These are phyloP conservation scores for Idaea biselata DNA, from an alignment of 2,888 invertebrate genomes.

Conservation along the genomic window DNA sequence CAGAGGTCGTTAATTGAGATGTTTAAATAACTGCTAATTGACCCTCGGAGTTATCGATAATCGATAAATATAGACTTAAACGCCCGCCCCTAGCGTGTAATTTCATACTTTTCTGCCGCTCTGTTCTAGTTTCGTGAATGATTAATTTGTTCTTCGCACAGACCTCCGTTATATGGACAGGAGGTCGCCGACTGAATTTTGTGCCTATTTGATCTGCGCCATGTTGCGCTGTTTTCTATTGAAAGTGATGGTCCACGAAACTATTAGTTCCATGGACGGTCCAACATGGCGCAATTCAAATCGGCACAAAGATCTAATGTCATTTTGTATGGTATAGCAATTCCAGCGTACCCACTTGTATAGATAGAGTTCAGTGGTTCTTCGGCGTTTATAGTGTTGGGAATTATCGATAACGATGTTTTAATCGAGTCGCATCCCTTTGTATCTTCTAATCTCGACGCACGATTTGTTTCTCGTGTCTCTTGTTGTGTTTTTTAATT, in stretches of 20 bases:
- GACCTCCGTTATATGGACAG: no score
- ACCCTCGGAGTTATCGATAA: constrained; percentile 33
- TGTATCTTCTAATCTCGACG: not conserved
- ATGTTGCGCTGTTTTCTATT: no score
- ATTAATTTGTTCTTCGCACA: no score
- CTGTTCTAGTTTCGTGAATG: constrained; percentile 47
- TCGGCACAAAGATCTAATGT: no score
- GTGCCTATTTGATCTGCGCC: no score
- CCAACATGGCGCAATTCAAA: no score
- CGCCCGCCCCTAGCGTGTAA: constrained; percentile 45
- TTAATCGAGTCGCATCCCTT: not conserved
- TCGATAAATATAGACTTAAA: constrained; percentile 27
- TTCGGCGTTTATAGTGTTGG: constrained; percentile 21
- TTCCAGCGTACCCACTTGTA: no score
- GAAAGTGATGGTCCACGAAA: no score
- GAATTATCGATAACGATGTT: constrained; percentile 18
- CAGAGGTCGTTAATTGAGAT: constrained; percentile 52
- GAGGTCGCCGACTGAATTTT: no score
- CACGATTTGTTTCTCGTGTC: not conserved
- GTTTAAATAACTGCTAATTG: constrained; percentile 54
- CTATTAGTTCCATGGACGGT: no score
- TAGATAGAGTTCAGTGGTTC: no score
- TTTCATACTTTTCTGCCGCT: constrained; percentile 44
- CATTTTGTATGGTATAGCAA: no score
- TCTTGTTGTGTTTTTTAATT: not conserved